Percentiles rank a stretch among this genome's conserved stretches.
Evolutionary conservation across 2,113 vertebrate species (phyloP).

Genomic region (Sisor rabdophorus): DNA sequence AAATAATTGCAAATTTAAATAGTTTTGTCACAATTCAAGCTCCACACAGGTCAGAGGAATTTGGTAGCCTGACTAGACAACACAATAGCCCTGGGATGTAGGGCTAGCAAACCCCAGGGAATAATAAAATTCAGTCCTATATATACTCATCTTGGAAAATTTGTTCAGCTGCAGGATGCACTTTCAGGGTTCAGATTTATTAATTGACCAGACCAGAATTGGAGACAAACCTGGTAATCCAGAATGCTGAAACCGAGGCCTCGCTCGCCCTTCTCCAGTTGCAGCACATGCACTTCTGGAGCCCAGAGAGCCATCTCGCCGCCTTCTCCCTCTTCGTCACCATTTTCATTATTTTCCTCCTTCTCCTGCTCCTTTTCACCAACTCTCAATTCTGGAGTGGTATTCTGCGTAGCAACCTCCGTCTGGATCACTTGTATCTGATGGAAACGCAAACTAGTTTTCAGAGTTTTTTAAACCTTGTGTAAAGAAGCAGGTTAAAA

Average conservation of each 20-base stretch:
- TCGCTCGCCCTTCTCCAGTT: slow-evolving; percentile 80
- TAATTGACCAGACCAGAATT: neutral
- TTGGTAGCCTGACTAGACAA: no score
- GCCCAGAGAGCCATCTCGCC: slow-evolving; percentile 89
- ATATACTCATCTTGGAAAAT: no score
- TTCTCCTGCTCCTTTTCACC: slow-evolving; percentile 55
- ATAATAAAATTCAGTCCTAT: no score
- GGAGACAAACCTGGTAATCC: slow-evolving; percentile 86
- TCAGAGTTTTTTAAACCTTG: slow-evolving; percentile 11
- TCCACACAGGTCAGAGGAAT: no score
- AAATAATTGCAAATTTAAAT: no score
- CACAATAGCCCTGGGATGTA: no score
- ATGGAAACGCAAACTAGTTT: neutral
- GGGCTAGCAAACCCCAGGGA: no score
- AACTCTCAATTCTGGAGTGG: neutral
- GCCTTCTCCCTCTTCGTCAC: slow-evolving; percentile 72
- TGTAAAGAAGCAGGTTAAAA: slow-evolving; percentile 1
- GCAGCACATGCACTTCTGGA: slow-evolving; percentile 77
- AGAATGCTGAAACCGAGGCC: slow-evolving; percentile 97
- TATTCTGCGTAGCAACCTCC: slow-evolving; percentile 44
- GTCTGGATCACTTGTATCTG: slow-evolving; percentile 37
- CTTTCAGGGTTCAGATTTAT: neutral
- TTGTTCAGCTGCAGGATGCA: no score
- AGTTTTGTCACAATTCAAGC: no score
- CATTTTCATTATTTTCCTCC: neutral